phyloP scores from a whole-genome alignment of 2,113 vertebrate species.

The Pterocles orientalis region DNA sequence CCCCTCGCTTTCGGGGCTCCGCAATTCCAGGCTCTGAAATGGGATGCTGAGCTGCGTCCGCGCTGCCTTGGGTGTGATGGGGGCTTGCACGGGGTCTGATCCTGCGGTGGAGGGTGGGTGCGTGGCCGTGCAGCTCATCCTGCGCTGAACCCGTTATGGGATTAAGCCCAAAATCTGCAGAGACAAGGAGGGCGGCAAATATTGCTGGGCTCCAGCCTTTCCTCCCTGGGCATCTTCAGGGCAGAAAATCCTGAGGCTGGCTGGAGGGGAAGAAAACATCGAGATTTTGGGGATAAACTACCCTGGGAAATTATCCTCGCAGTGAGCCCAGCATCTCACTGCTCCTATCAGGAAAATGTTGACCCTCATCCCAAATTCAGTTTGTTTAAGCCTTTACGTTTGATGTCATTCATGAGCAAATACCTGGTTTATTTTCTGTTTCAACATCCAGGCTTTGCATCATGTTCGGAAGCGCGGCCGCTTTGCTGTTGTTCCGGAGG shows the following conservation, averaged over 20 bases:
- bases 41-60: background rate
- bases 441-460: background rate
- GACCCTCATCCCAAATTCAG: background rate
- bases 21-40: fast-evolving
- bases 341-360: fast-evolving
- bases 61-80: fast-evolving
- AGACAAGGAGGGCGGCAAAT: fast-evolving
- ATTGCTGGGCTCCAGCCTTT: background rate
- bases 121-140: background rate
- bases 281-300: background rate
- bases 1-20: fast-evolving
- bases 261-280: background rate
- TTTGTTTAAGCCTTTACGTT: background rate
- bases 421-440: background rate
- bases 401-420: fast-evolving
- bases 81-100: fast-evolving
- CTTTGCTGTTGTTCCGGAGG: background rate
- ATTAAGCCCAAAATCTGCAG: background rate
- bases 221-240: fast-evolving
- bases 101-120: background rate
- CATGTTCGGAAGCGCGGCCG: background rate
- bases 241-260: fast-evolving
- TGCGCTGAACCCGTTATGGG: background rate
- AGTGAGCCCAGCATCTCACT: fast-evolving
- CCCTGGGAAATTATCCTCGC: fast-evolving